Conservation (phyloP, 2,888 invertebrate species). For the Drosophila birchii region DNA sequence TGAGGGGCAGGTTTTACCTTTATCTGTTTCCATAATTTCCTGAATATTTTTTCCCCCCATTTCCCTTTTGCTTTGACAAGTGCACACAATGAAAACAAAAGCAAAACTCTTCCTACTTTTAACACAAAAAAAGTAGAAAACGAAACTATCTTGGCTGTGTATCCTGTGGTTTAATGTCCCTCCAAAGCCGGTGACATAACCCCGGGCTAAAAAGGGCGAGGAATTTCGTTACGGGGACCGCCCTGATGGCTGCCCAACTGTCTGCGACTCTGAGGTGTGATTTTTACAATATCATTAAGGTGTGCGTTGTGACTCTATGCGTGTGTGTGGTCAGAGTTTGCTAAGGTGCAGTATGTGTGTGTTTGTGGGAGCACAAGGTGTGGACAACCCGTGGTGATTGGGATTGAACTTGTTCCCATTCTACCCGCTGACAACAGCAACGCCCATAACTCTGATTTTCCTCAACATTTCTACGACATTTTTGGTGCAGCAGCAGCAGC, state of each 20-base stretch:
- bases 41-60: constrained; percentile 10
- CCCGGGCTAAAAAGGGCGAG: constrained; percentile 43
- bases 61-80: constrained; percentile 65
- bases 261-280: constrained; percentile 74
- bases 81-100: constrained; percentile 59
- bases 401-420: constrained; percentile 47
- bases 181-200: constrained; percentile 79
- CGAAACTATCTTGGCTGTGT: constrained; percentile 5
- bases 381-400: constrained; percentile 74
- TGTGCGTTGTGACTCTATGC: constrained; percentile 17
- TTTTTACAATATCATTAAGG: constrained; percentile 82
- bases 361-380: constrained; percentile 72
- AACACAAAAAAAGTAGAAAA: neutral
- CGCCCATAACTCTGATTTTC: constrained; percentile 59
- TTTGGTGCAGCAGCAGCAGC: constrained; percentile 45
- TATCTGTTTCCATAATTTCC: constrained; percentile 4
- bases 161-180: constrained; percentile 79
- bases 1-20: constrained; percentile 12
- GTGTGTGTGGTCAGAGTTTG: constrained; percentile 63
- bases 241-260: constrained; percentile 71
- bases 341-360: neutral
- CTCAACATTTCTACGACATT: constrained; percentile 15
- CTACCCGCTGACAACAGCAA: constrained; percentile 71
- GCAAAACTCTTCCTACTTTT: constrained; percentile 56
- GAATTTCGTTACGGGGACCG: constrained; percentile 67